phyloP scores from a whole-genome alignment of 64 coral and sea anemone genomes.

The Montipora foliosa region DNA sequence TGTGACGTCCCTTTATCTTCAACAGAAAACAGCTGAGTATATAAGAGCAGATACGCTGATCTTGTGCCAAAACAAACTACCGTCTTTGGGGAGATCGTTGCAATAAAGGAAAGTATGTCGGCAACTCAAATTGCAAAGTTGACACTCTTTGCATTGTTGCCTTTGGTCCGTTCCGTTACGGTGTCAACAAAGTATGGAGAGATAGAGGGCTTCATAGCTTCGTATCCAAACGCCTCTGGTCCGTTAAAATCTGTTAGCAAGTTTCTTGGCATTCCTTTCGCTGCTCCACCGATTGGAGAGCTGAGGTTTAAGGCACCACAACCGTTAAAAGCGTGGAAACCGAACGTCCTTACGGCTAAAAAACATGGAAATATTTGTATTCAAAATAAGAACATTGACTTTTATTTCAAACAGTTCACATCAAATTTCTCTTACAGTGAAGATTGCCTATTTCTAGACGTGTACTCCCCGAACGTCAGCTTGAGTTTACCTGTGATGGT shows the following conservation, averaged over 20 bases:
- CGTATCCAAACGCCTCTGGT: not conserved
- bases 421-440: slow-evolving; percentile 33
- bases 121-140: not conserved
- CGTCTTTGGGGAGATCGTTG: no score
- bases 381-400: not conserved
- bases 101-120: not conserved
- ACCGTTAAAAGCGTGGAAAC: slow-evolving; percentile 60
- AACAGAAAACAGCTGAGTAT: no score
- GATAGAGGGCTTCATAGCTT: not conserved
- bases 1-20: no score
- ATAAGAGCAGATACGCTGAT: no score
- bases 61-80: no score
- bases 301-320: slow-evolving; percentile 61
- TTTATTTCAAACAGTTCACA: not conserved
- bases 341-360: slow-evolving; percentile 22
- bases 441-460: slow-evolving; percentile 53
- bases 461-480: slow-evolving; percentile 29
- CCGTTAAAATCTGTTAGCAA: slow-evolving; percentile 52
- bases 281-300: slow-evolving; percentile 56
- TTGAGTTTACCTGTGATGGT: slow-evolving; percentile 49
- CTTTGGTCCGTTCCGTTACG: not conserved
- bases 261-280: slow-evolving; percentile 80
- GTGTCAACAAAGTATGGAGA: slow-evolving; percentile 60
- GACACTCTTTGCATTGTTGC: not conserved
- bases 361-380: slow-evolving; percentile 9